Conservation (phyloP, 2,797 vertebrate species). For the Moxostoma hubbsi region DNA sequence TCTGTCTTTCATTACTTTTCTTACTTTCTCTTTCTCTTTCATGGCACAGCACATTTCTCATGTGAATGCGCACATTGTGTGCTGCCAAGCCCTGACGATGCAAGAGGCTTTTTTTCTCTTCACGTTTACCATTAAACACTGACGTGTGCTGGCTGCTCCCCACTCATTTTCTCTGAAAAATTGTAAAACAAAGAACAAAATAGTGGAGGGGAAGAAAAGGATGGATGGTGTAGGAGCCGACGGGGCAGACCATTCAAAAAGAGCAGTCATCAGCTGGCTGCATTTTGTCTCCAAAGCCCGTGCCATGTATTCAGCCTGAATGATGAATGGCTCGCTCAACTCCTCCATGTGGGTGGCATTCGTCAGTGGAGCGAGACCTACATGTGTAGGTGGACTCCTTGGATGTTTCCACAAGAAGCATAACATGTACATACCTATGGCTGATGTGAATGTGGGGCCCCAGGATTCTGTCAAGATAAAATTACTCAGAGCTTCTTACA, state of each 20-base stretch:
- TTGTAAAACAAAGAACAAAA: slow-evolving; percentile 43
- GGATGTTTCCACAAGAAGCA: slow-evolving; percentile 23
- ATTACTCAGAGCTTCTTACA: slow-evolving; percentile 36
- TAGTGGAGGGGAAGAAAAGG: slow-evolving; percentile 19
- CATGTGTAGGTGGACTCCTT: slow-evolving; percentile 50
- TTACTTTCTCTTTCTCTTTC: slow-evolving; percentile 29
- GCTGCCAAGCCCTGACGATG: slow-evolving; percentile 70
- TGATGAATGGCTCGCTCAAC: slow-evolving; percentile 61
- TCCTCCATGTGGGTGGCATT: slow-evolving; percentile 61
- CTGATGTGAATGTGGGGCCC: slow-evolving; percentile 45
- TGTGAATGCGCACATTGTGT: slow-evolving; percentile 78
- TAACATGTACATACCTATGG: slow-evolving; percentile 44
- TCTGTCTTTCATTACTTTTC: too few relatives aligned
- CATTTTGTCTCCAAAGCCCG: slow-evolving; percentile 53
- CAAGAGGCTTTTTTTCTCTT: slow-evolving; percentile 55
- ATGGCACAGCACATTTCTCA: slow-evolving; percentile 60
- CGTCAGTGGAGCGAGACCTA: slow-evolving; percentile 50
- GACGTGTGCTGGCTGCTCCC: slow-evolving; percentile 53
- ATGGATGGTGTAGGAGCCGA: slow-evolving; percentile 22
- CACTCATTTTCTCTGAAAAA: slow-evolving; percentile 51
- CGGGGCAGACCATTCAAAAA: slow-evolving; percentile 40
- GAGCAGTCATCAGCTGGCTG: slow-evolving; percentile 52
- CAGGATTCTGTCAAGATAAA: slow-evolving; percentile 39
- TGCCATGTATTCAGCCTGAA: slow-evolving; percentile 56
- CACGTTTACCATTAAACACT: slow-evolving; percentile 51